phyloP scores from a whole-genome alignment of 2,113 vertebrate genomes.

The Prietella phreatophila region DNA sequence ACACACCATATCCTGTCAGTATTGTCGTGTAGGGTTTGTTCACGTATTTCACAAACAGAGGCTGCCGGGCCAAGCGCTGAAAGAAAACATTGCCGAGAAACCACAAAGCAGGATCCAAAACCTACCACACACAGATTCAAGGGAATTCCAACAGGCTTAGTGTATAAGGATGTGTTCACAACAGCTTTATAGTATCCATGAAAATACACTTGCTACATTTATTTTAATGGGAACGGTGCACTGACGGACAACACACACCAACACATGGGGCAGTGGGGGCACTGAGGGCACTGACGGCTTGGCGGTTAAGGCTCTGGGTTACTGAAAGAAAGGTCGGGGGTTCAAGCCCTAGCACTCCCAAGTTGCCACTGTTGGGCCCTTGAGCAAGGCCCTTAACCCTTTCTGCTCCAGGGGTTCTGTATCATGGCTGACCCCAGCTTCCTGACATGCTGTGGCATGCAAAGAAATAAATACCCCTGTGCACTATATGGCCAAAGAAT shows the following conservation, averaged over 20 bases:
- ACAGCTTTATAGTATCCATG: not conserved
- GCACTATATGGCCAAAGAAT: not conserved
- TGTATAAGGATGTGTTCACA: not conserved
- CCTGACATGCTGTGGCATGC: too few relatives aligned
- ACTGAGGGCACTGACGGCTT: too few relatives aligned
- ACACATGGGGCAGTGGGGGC: not conserved
- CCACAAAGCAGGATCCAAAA: not conserved
- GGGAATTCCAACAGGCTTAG: constrained; percentile 1
- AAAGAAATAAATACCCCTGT: not conserved
- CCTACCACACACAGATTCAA: not conserved
- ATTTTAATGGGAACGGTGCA: not conserved
- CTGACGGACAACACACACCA: not conserved
- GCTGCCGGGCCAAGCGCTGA: not conserved
- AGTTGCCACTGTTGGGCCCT: too few relatives aligned
- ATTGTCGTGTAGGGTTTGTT: not conserved
- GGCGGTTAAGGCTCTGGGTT: too few relatives aligned
- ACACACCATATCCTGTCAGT: not conserved
- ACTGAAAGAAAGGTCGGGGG: too few relatives aligned
- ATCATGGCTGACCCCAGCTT: too few relatives aligned
- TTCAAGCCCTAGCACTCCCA: too few relatives aligned
- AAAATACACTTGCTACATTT: not conserved
- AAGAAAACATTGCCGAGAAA: not conserved
- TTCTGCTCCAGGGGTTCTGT: too few relatives aligned
- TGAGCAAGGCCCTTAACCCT: too few relatives aligned
- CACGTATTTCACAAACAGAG: not conserved